Evolutionary conservation across 2,888 invertebrate species (phyloP).

Genomic region (Oligia fasciuncula): DNA sequence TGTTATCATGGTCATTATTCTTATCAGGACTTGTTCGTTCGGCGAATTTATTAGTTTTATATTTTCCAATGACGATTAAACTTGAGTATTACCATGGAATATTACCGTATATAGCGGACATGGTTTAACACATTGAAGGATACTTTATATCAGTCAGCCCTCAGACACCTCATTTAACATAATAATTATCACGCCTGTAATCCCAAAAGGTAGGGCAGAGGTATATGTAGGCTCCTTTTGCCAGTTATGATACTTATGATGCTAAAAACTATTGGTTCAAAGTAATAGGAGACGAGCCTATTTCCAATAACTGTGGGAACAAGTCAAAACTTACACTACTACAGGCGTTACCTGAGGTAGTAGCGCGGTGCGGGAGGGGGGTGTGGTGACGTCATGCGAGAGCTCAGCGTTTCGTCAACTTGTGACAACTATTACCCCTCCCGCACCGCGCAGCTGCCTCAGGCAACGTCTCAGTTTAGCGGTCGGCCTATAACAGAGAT

Average conservation of each 20-base stretch:
- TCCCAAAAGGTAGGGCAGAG: not conserved
- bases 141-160: not conserved
- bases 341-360: too few relatives aligned
- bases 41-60: conserved; percentile 12
- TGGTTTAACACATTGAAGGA: not conserved
- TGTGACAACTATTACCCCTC: too few relatives aligned
- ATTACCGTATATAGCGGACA: not conserved
- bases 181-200: not conserved
- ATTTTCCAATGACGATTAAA: conserved; percentile 26
- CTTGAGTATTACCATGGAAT: conserved; percentile 1
- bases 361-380: too few relatives aligned
- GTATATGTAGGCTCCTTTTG: not conserved
- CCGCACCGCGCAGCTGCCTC: too few relatives aligned
- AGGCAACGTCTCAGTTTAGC: too few relatives aligned
- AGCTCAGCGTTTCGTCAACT: too few relatives aligned
- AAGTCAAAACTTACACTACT: too few relatives aligned
- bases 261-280: not conserved
- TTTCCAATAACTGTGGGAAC: too few relatives aligned
- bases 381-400: too few relatives aligned
- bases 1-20: conserved; percentile 47
- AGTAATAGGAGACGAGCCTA: not conserved
- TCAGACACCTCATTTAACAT: not conserved
- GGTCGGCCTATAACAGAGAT: too few relatives aligned
- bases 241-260: not conserved
- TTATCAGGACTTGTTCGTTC: conserved; percentile 39